A percentile compares a stretch with the other conserved stretches of the same genome.
Evolutionary conservation across 2,113 vertebrate species (phyloP).

Genomic region (Pelecanus crispus): DNA sequence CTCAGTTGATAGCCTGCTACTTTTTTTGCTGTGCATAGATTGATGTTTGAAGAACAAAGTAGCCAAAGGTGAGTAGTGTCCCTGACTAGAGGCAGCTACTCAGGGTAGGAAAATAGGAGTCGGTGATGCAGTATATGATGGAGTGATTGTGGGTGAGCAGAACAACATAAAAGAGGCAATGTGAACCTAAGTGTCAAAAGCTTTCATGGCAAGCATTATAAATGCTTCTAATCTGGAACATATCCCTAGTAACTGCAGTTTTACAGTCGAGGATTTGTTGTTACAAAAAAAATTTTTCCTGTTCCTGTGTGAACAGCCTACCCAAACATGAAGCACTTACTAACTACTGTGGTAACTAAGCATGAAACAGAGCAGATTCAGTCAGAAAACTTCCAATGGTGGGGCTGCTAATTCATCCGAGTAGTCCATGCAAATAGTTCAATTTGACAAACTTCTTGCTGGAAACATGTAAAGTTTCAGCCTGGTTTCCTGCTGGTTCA

Average conservation of each 20-base stretch:
- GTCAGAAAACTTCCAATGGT: background rate
- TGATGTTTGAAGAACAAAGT: background rate
- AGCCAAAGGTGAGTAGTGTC: background rate
- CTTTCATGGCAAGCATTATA: background rate
- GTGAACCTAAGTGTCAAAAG: background rate
- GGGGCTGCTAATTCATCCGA: background rate
- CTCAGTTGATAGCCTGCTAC: background rate
- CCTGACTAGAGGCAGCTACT: background rate
- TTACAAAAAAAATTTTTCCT: background rate
- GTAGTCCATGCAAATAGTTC: background rate
- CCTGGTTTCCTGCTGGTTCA: slow-evolving; percentile 18
- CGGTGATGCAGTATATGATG: background rate
- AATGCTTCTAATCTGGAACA: background rate
- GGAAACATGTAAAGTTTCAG: background rate
- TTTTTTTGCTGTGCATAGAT: background rate
- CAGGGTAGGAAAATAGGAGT: background rate
- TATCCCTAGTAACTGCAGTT: background rate
- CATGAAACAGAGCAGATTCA: background rate
- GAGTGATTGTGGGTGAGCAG: background rate
- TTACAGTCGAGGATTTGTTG: background rate
- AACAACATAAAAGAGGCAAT: background rate
- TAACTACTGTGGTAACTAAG: background rate
- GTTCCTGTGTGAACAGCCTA: background rate
- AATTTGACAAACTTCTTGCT: background rate
- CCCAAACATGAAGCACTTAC: background rate